Evolutionary conservation across 2,888 invertebrate species (phyloP).

Genomic region (Eustalomyia histrio): DNA sequence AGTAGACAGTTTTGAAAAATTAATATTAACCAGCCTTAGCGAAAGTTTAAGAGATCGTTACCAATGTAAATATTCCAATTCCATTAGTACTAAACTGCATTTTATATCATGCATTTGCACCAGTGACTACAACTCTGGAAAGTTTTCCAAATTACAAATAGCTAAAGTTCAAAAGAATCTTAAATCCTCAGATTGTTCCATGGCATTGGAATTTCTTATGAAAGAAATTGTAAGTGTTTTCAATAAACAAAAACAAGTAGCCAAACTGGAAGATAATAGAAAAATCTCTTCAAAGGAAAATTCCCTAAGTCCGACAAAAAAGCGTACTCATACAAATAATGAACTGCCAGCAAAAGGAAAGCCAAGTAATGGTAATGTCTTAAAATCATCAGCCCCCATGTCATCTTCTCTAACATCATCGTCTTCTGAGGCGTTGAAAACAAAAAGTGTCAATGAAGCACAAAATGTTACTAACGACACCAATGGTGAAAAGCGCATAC

Average conservation of each 20-base stretch:
- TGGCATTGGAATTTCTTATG: slow-evolving; percentile 75
- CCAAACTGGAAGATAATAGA: slow-evolving; percentile 54
- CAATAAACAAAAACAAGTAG: slow-evolving; percentile 68
- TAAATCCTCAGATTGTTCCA: slow-evolving; percentile 71
- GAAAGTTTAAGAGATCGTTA: slow-evolving; percentile 70
- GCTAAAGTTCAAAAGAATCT: slow-evolving; percentile 75
- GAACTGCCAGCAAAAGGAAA: slow-evolving; percentile 14
- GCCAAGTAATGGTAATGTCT: slow-evolving; percentile 11
- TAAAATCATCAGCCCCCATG: slow-evolving; percentile 14
- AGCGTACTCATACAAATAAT: slow-evolving; percentile 1
- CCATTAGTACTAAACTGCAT: slow-evolving; percentile 69
- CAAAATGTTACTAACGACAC: slow-evolving; percentile 46
- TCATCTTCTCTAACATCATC: slow-evolving; percentile 22
- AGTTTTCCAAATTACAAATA: slow-evolving; percentile 72
- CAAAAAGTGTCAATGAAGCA: slow-evolving; percentile 68
- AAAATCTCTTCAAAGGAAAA: slow-evolving; percentile 38
- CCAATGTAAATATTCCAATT: slow-evolving; percentile 70
- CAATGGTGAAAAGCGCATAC: slow-evolving; percentile 49
- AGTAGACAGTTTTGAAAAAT: slow-evolving; percentile 75
- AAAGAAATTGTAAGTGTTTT: slow-evolving; percentile 75
- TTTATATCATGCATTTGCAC: slow-evolving; percentile 75
- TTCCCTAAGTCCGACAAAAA: slow-evolving; percentile 13
- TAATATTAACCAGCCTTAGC: slow-evolving; percentile 73
- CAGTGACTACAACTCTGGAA: slow-evolving; percentile 70
- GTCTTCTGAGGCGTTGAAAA: slow-evolving; percentile 41